Evolutionary conservation across 2,888 invertebrate genomes (phyloP).

Genomic region (Odiellus spinosus): DNA sequence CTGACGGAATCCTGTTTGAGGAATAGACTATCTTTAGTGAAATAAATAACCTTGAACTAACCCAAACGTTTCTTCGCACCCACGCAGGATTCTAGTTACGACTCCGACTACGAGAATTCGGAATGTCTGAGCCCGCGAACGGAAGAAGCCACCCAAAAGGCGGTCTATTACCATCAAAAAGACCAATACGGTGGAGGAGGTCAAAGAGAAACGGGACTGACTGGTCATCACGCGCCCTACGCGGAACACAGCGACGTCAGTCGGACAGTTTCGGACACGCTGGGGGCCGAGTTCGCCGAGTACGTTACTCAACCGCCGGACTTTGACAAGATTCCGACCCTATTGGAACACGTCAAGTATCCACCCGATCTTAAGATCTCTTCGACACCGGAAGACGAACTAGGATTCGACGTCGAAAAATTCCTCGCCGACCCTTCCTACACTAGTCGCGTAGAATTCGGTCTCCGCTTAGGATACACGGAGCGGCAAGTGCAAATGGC

Average conservation of each 20-base stretch:
- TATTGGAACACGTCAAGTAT: neutral
- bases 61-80: too few relatives aligned
- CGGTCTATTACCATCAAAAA: neutral
- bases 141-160: constrained; percentile 15
- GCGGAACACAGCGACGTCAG: constrained; percentile 53
- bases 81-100: constrained; percentile 60
- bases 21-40: too few relatives aligned
- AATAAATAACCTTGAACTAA: too few relatives aligned
- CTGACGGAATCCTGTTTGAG: too few relatives aligned
- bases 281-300: constrained; percentile 69
- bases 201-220: constrained; percentile 12
- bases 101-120: constrained; percentile 44
- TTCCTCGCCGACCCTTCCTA: constrained; percentile 26
- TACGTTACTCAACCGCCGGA: constrained; percentile 39
- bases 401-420: constrained; percentile 5
- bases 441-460: constrained; percentile 64
- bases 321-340: neutral
- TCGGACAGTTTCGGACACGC: constrained; percentile 64
- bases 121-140: constrained; percentile 35
- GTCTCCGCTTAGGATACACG: constrained; percentile 77
- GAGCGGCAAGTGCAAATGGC: constrained; percentile 69
- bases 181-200: constrained; percentile 2
- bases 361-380: neutral
- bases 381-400: neutral
- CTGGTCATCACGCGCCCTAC: neutral